phyloP scores from a whole-genome alignment of 2,797 vertebrate genomes.

The Girardinus metallicus region DNA sequence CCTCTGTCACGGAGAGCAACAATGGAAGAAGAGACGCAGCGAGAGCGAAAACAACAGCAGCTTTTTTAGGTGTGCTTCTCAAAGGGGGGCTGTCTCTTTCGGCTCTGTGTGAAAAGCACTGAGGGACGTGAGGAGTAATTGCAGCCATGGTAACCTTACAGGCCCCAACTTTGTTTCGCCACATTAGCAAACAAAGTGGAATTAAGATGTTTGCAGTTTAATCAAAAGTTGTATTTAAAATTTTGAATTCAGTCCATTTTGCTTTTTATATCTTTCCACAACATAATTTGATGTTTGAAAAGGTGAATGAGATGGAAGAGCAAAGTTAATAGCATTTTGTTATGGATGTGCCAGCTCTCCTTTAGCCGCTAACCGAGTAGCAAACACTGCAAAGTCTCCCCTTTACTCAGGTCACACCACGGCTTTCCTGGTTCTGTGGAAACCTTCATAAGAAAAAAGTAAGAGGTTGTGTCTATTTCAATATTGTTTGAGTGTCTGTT shows the following conservation, averaged over 20 bases:
- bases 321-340: too few species aligned
- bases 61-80: slow-evolving; percentile 1
- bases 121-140: background rate
- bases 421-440: too few species aligned
- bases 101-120: background rate
- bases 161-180: background rate
- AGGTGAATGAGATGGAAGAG: too few species aligned
- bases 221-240: background rate
- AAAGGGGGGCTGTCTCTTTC: background rate
- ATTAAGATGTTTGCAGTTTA: background rate
- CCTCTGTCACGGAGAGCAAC: slow-evolving; percentile 18
- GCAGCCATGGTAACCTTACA: background rate
- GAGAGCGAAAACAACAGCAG: slow-evolving; percentile 14
- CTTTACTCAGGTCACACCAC: too few species aligned
- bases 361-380: too few species aligned
- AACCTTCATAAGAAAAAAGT: too few species aligned
- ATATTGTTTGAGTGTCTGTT: too few species aligned
- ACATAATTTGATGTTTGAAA: too few species aligned
- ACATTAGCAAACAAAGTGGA: background rate
- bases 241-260: background rate
- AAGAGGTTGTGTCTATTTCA: too few species aligned
- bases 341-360: too few species aligned
- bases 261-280: too few species aligned
- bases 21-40: slow-evolving; percentile 5
- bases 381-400: too few species aligned